These are phyloP conservation scores for Graptemys geographica DNA, from an alignment of 2,797 vertebrate genomes.

Conservation along the genomic window DNA sequence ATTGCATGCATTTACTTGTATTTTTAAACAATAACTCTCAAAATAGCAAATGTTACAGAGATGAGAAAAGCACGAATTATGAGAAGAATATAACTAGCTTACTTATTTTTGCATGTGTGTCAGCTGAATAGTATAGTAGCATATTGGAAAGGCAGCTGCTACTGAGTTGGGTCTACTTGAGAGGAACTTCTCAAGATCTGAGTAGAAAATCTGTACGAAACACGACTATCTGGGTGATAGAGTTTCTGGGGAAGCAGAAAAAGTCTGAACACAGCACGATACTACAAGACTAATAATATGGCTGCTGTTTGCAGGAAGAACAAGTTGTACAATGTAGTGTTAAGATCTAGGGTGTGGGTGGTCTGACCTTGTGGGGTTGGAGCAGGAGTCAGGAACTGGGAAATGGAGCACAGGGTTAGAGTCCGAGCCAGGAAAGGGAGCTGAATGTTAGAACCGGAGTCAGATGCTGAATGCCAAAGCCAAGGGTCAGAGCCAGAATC, in stretches of 20 bases:
- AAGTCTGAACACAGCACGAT: neutral
- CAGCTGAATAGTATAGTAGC: neutral
- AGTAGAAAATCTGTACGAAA: neutral
- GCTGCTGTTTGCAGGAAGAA: neutral
- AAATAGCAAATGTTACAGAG: constrained; percentile 16
- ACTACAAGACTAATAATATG: neutral
- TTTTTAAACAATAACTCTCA: neutral
- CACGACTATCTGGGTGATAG: neutral
- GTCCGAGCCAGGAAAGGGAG: neutral
- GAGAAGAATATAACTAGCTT: neutral
- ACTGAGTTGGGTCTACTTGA: neutral
- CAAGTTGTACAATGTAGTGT: neutral
- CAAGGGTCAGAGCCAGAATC: neutral
- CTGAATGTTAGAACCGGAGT: neutral
- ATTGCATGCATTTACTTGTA: neutral
- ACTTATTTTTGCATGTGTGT: neutral
- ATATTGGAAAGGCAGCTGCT: neutral
- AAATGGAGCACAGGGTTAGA: neutral
- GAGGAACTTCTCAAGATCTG: neutral
- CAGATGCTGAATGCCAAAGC: neutral
- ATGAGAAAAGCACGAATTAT: neutral
- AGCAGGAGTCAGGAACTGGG: neutral
- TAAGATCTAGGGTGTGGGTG: neutral
- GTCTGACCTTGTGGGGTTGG: neutral
- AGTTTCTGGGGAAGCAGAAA: neutral